Base-by-base conservation (phyloP, 2,888 invertebrate species). In the Meteorus cinctellus region DNA sequence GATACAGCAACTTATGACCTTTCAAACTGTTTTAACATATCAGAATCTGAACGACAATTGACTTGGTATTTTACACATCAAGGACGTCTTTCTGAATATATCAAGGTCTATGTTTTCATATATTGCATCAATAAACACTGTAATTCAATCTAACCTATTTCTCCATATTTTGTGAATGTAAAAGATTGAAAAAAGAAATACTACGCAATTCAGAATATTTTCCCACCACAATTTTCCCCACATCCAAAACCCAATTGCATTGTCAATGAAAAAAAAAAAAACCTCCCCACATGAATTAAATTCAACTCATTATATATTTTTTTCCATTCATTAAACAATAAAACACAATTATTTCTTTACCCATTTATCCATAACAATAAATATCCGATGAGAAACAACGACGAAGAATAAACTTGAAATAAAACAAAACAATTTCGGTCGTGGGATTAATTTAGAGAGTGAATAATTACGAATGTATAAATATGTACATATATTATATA, bases 361-460 rank as follows among this genome's bases (percentile, higher is more conserved):
- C 8, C 8, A 12, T 41, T 41, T 41, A 4, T 34, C 34, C 34
- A 24, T 24, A 24, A 24, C 24, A 34, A 34, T 34, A 34, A 34
- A 34, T 41, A 8, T 41, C 12, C 12, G 12, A 10, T 41, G 41
- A 41, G 41, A 12, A 8, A 2, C 1, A 8, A 2, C 1, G 41
- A 41, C 41, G 41, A 41, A 41, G 12, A 41, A 12, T 5, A 41
- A 41, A 41, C 34, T 34, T 1, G 2, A 45, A 24, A 24, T 24
- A 45, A 45, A 45, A 45, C 8, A 45, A 16, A 48, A 48, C 48
- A n/a, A 16, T 48, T 48, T n/a, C n/a, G n/a, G 4, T 48, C n/a
- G n/a, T 48, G 48, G n/a, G n/a, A 48, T 48, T 48, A 48, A 48
- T 48, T 48, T 48, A 48, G 48, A n/a, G n/a, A 48, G 16, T 48